Conservation (phyloP, 1,140 invertebrate species). For the Drosophila saltans region DNA sequence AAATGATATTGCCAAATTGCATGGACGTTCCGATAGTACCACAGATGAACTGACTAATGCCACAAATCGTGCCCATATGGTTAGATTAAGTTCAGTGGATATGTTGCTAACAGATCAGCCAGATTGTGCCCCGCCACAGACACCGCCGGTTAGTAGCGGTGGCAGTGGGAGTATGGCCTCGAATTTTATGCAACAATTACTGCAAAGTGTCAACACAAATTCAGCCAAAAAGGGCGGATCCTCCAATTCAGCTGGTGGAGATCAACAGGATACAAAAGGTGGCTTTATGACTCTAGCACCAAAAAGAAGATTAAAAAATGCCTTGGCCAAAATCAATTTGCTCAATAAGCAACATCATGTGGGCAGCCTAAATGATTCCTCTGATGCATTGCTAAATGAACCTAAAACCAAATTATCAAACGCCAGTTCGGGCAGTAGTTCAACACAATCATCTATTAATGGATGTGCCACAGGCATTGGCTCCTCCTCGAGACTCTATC, state of each 20-base stretch:
- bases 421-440: slow-evolving; percentile 53
- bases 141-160: slow-evolving; percentile 52
- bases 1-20: slow-evolving; percentile 81
- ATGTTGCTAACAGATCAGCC: slow-evolving; percentile 73
- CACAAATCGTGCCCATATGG: slow-evolving; percentile 66
- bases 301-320: slow-evolving; percentile 92
- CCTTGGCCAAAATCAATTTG: slow-evolving; percentile 95
- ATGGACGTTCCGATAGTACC: slow-evolving; percentile 73
- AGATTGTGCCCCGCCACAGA: slow-evolving; percentile 69
- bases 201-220: slow-evolving; percentile 73
- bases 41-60: slow-evolving; percentile 53
- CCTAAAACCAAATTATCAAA: slow-evolving; percentile 58
- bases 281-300: slow-evolving; percentile 94
- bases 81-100: slow-evolving; percentile 75
- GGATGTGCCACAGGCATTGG: slow-evolving; percentile 29
- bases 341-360: slow-evolving; percentile 89
- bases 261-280: slow-evolving; percentile 86
- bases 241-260: slow-evolving; percentile 68
- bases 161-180: slow-evolving; percentile 65
- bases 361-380: slow-evolving; percentile 63
- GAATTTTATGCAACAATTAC: slow-evolving; percentile 76
- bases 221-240: slow-evolving; percentile 86
- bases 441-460: slow-evolving; percentile 52
- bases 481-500: slow-evolving; percentile 85
- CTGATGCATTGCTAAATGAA: slow-evolving; percentile 65